These are phyloP conservation scores for Tridacna gigas DNA, from an alignment of 2,888 invertebrate species.

Conservation along the genomic window DNA sequence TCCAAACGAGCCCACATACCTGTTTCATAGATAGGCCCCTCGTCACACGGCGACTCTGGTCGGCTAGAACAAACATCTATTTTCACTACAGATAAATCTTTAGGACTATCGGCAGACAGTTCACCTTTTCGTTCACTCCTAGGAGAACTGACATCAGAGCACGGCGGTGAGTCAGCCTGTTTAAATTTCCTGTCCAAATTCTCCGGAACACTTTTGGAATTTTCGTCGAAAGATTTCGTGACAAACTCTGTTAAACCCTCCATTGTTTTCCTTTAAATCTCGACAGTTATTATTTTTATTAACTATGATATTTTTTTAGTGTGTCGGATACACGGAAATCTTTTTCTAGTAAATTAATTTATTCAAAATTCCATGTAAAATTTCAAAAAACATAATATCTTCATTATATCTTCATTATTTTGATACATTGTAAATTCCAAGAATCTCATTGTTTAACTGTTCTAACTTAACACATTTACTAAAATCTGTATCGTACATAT, in stretches of 20 bases:
- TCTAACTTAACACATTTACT: too few relatives aligned
- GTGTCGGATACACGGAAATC: too few relatives aligned
- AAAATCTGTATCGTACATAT: too few relatives aligned
- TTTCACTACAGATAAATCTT: conserved; percentile 51
- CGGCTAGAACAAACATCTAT: conserved; percentile 63
- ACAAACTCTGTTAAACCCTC: conserved; percentile 80
- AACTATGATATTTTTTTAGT: too few relatives aligned
- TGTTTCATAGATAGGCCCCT: conserved; percentile 34
- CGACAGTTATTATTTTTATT: too few relatives aligned
- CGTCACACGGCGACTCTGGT: conserved; percentile 46
- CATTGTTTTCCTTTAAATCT: conserved; percentile 58
- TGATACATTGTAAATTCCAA: too few relatives aligned
- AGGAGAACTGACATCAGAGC: conserved; percentile 18
- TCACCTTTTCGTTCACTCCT: conserved; percentile 7
- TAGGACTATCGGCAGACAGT: conserved; percentile 41
- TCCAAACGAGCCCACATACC: conserved; percentile 25
- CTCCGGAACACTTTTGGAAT: conserved; percentile 50
- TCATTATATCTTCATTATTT: too few relatives aligned
- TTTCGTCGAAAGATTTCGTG: conserved; percentile 80
- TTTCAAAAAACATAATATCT: too few relatives aligned
- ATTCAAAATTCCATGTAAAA: too few relatives aligned
- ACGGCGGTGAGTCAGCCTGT: conserved; percentile 25
- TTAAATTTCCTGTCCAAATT: conserved; percentile 31
- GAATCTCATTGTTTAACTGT: too few relatives aligned
- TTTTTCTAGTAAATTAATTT: too few relatives aligned